Evolutionary conservation across 1,140 invertebrate species (phyloP).

Genomic region (Drosophila seguyi): DNA sequence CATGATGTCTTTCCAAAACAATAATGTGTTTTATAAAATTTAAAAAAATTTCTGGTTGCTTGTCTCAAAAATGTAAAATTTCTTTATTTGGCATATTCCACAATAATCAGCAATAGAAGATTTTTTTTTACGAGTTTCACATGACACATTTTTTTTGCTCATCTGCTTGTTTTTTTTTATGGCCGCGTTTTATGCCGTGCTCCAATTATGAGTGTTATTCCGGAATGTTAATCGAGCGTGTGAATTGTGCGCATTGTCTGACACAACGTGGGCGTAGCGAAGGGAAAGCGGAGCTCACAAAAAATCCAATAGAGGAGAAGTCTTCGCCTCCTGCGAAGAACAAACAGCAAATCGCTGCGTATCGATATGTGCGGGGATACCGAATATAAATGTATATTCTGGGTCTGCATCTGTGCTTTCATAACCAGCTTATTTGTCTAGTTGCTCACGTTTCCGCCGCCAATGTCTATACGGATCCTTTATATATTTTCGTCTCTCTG

Average conservation of each 20-base stretch:
- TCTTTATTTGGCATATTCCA: conserved; percentile 1
- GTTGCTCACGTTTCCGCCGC: conserved; percentile 38
- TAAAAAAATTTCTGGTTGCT: background rate
- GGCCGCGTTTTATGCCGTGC: conserved; percentile 24
- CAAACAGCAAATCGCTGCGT: conserved; percentile 8
- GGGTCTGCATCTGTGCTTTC: conserved; percentile 30
- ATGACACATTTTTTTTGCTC: conserved; percentile 14
- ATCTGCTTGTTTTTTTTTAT: conserved; percentile 11
- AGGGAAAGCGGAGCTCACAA: background rate
- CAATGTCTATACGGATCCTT: conserved; percentile 18
- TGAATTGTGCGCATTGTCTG: conserved; percentile 57
- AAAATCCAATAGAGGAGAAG: conserved; percentile 8
- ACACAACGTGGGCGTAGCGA: conserved; percentile 1
- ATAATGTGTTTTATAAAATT: background rate
- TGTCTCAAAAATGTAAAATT: background rate
- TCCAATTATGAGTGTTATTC: conserved; percentile 48
- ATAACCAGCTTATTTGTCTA: conserved; percentile 45
- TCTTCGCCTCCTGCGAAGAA: background rate
- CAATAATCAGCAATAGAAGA: conserved; percentile 19
- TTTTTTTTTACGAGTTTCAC: conserved; percentile 22
- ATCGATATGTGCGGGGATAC: conserved; percentile 29
- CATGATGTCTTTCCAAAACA: too few relatives aligned
- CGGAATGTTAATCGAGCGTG: conserved; percentile 71
- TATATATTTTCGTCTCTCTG: background rate
- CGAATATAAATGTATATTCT: conserved; percentile 32